Conservation (phyloP, 2,113 vertebrate genomes). For the Periophthalmus modestus region DNA sequence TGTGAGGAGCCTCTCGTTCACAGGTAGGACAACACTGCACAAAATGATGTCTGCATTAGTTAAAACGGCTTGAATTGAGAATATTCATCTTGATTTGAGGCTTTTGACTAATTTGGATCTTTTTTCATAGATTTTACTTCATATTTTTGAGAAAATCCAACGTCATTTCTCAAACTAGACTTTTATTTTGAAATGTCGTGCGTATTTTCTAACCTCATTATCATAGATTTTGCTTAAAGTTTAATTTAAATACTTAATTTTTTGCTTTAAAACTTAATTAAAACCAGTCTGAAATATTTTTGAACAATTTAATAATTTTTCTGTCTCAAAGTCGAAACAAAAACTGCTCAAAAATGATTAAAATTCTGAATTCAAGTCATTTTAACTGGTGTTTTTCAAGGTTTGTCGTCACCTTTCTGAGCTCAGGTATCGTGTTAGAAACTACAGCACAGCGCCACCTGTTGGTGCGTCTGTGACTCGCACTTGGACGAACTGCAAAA, state of each 20-base stretch:
- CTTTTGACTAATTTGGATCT: slow-evolving; percentile 3
- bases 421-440: slow-evolving; percentile 67
- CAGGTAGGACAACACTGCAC: slow-evolving; percentile 42
- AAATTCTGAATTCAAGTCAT: not conserved
- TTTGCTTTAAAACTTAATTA: no score
- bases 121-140: slow-evolving; percentile 13
- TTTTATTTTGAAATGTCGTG: no score
- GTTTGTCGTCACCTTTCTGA: slow-evolving; percentile 63
- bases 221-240: no score
- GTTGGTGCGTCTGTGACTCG: slow-evolving; percentile 44
- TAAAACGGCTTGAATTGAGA: not conserved
- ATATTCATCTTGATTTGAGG: not conserved
- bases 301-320: no score
- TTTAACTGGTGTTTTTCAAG: not conserved
- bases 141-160: not conserved
- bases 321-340: no score
- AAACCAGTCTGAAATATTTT: no score
- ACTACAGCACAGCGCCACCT: slow-evolving; percentile 44
- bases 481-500: slow-evolving; percentile 33
- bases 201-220: not conserved
- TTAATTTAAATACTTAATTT: no score
- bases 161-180: not conserved
- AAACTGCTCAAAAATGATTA: not conserved
- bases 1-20: slow-evolving; percentile 62
- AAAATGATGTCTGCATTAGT: not conserved